Evolutionary conservation across 1,140 invertebrate species (phyloP).

Genomic region (Drosophila saltans): DNA sequence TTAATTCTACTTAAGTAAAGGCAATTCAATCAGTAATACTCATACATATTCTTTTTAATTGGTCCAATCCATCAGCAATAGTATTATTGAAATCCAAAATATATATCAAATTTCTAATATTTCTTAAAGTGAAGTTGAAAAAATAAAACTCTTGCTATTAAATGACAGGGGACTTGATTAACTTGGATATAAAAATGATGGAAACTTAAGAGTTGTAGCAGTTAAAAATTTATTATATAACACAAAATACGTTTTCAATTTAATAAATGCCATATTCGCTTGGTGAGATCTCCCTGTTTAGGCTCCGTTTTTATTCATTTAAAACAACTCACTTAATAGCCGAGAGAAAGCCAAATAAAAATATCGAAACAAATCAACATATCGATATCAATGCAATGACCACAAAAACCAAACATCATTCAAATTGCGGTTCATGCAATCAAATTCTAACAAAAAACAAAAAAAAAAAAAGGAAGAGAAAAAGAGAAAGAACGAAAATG

Average conservation of each 20-base stretch:
- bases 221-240: too few species aligned
- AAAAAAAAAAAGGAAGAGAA: not conserved
- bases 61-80: not conserved
- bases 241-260: too few species aligned
- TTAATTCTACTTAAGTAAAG: not conserved
- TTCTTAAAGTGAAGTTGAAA: too few species aligned
- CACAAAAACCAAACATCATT: conserved; percentile 72
- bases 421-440: conserved; percentile 69
- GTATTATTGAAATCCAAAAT: not conserved
- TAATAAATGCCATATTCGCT: too few species aligned
- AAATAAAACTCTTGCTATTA: too few species aligned
- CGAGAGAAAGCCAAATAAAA: conserved; percentile 30
- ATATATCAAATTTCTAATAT: too few species aligned
- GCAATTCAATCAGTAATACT: not conserved
- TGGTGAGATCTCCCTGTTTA: not conserved
- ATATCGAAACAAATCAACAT: conserved; percentile 26
- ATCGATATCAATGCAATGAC: conserved; percentile 31
- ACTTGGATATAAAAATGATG: too few species aligned
- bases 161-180: too few species aligned
- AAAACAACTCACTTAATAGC: conserved; percentile 39
- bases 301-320: not conserved
- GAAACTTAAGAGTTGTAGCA: too few species aligned
- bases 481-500: conserved; percentile 16
- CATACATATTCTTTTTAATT: not conserved
- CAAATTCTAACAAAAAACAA: conserved; percentile 45